These are phyloP conservation scores for Toxotes chatareus DNA, from an alignment of 2,113 vertebrate species.

Conservation along the genomic window DNA sequence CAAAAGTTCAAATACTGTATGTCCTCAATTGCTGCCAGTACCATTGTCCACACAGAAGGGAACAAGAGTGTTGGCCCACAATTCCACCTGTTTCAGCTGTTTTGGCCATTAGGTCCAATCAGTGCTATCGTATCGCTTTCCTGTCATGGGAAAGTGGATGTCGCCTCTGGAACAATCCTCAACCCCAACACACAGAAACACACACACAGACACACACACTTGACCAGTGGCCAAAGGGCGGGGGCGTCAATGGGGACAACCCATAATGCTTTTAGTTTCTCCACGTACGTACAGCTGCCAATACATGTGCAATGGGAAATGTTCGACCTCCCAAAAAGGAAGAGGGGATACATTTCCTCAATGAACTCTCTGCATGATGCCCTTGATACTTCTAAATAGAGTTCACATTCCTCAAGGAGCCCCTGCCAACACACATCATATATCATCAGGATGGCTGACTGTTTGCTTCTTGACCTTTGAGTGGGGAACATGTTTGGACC, in stretches of 20 bases:
- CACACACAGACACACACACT: slow-evolving; percentile 1
- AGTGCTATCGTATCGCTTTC: slow-evolving; percentile 69
- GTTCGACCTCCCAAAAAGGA: slow-evolving; percentile 66
- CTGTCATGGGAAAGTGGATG: slow-evolving; percentile 74
- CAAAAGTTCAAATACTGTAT: slow-evolving; percentile 41
- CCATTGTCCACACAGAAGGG: slow-evolving; percentile 66
- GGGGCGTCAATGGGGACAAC: slow-evolving; percentile 23
- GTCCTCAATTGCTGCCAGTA: slow-evolving; percentile 32
- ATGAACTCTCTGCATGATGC: slow-evolving; percentile 46
- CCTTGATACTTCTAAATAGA: neutral
- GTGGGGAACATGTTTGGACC: neutral
- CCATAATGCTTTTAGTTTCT: slow-evolving; percentile 32
- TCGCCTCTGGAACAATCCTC: slow-evolving; percentile 49
- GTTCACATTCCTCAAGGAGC: slow-evolving; percentile 55
- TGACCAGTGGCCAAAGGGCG: slow-evolving; percentile 70
- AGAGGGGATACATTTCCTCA: slow-evolving; percentile 66
- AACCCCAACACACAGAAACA: neutral
- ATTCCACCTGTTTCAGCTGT: slow-evolving; percentile 77
- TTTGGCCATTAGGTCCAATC: slow-evolving; percentile 78
- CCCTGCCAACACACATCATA: slow-evolving; percentile 47
- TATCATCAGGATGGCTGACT: slow-evolving; percentile 9
- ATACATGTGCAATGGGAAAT: slow-evolving; percentile 77
- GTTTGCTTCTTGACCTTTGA: slow-evolving; percentile 27
- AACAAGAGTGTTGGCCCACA: slow-evolving; percentile 39
- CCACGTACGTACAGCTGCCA: slow-evolving; percentile 47